Base-by-base conservation (phyloP, 2,888 invertebrate genomes). In the Ephialtes manifestator region DNA sequence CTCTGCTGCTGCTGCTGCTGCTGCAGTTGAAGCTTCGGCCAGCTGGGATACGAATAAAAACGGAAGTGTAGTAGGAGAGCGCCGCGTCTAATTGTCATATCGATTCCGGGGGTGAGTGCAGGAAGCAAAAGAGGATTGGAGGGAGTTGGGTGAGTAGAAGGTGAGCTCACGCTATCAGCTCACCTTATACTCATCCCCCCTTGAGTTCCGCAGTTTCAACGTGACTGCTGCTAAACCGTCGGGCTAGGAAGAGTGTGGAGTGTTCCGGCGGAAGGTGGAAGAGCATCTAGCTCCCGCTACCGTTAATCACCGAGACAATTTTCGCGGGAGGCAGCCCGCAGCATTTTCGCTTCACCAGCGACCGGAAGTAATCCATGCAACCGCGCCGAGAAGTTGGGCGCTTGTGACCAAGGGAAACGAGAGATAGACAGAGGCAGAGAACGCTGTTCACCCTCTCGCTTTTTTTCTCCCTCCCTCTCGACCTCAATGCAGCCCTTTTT, bases 261-360 rank as follows among this genome's bases (percentile, higher is more conserved):
- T n/a, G 15, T 31, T n/a, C 31, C 39, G n/a, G 46, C 43, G 31
- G 31, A 78, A 68, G 78, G 55, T 70, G 58, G 58, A 68, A 58
- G 31, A 70, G 53, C 68, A 76, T 20, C 74, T 35, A 53, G 46
- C 20, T 4, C 68, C 35, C 31, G 67, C 35, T 67, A 70, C 48
- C 81, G 76, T 81, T 81, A 71, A 81, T 81, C 81, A 71, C 76
- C 76, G 46, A 60, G 70, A 71, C 81, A 81, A 81, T 81, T 76
- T 76, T 81, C 55, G 70, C 81, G 48, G 28, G 24, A 43, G 24
- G 76, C 63, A 63, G 35, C 75, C 60, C 60, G 70, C 68, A 76
- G 67, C 51, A 65, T 81, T 76, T 76, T 55, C 81, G 63, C 60
- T 76, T 76, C 70, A 81, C 35, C 55, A 48, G 75, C 74, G 75